A percentile compares a stretch with the other conserved stretches of the same genome.
Conservation (phyloP, 2,113 vertebrate genomes). For the Ondatra zibethicus region DNA sequence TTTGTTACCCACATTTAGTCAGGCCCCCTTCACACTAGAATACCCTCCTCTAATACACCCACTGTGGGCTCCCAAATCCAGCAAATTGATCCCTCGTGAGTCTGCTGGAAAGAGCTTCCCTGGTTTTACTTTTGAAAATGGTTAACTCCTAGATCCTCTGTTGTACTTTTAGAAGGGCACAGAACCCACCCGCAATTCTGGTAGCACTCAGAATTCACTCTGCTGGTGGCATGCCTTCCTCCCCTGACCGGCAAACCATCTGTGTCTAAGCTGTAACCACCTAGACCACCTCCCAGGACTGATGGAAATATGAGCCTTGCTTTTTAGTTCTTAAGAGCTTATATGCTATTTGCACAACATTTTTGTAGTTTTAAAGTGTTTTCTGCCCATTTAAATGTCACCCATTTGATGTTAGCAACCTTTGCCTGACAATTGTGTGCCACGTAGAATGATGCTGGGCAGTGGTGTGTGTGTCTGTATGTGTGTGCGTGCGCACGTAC, state of each 20-base stretch:
- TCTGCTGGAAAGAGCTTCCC: not conserved
- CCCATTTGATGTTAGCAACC: no score
- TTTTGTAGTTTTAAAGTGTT: not conserved
- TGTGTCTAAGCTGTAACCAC: accelerated
- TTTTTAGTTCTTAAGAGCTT: not conserved
- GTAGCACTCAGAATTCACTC: no score
- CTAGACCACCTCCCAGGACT: accelerated
- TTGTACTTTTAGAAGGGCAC: not conserved
- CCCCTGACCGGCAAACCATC: accelerated
- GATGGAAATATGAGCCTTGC: not conserved
- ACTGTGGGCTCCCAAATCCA: not conserved
- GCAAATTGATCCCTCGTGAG: not conserved
- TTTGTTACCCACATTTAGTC: accelerated
- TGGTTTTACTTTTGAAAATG: not conserved
- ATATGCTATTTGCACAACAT: accelerated
- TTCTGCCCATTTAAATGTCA: not conserved
- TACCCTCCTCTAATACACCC: accelerated
- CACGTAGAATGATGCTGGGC: not conserved
- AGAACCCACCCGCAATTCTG: no score
- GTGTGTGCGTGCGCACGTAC: not conserved
- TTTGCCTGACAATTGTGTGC: not conserved
- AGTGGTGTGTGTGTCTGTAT: no score
- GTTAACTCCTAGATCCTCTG: not conserved
- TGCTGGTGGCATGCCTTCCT: not conserved
- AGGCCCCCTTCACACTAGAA: no score